Conservation (phyloP, 2,113 vertebrate genomes). For the Ochotona curzoniae region DNA sequence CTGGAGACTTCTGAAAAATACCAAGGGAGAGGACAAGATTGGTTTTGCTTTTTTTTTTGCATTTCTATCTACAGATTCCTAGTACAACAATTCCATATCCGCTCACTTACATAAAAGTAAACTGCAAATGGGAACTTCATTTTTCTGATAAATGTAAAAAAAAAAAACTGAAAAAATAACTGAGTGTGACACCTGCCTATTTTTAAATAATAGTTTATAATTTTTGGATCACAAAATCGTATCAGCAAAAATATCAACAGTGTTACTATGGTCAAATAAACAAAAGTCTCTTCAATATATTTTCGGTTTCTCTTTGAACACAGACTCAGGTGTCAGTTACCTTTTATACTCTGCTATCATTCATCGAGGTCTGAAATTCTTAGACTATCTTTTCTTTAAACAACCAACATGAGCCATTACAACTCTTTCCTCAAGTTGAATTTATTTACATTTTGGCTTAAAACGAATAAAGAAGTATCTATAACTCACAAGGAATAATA, state of each 20-base stretch:
- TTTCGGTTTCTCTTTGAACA: constrained; percentile 42
- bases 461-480: not conserved
- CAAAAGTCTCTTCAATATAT: constrained; percentile 22
- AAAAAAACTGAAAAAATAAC: not conserved
- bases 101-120: constrained; percentile 23
- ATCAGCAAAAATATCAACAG: not conserved
- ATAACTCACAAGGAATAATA: not conserved
- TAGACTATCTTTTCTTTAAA: not conserved
- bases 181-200: not conserved
- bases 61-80: not conserved
- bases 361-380: constrained; percentile 48
- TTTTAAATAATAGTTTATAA: not conserved
- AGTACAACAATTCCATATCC: not conserved
- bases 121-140: not conserved
- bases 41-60: constrained; percentile 18
- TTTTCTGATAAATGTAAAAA: constrained; percentile 46
- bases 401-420: not conserved
- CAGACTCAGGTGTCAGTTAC: constrained; percentile 36
- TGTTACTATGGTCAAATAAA: constrained; percentile 16
- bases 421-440: constrained; percentile 28
- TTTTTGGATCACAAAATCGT: not conserved
- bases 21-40: not conserved
- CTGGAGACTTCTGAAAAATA: not conserved
- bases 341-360: not conserved
- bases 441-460: constrained; percentile 26